Percentiles rank a stretch among this genome's conserved stretches.
Conservation (phyloP, 2,113 vertebrate species). For the Nyctereutes procyonoides region DNA sequence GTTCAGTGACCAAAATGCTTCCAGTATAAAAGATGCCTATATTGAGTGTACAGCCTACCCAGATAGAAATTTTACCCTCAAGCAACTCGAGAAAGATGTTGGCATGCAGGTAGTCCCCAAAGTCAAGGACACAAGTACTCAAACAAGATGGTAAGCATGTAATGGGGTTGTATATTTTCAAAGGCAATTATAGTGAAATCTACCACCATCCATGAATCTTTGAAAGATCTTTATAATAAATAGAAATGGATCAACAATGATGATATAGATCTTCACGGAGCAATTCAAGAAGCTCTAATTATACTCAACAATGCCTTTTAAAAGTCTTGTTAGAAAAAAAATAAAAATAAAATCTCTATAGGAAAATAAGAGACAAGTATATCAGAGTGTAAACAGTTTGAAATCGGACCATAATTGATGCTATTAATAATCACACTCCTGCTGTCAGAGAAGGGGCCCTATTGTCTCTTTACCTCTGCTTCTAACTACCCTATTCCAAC, state of each 20-base stretch:
- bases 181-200: neutral
- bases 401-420: neutral
- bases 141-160: constrained; percentile 91
- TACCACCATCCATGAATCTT: neutral
- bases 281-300: neutral
- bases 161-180: neutral
- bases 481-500: neutral
- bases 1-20: constrained; percentile 89
- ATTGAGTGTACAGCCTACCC: constrained; percentile 90
- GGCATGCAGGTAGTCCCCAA: constrained; percentile 86
- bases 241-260: neutral
- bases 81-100: constrained; percentile 88
- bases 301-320: neutral
- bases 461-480: neutral
- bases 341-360: neutral
- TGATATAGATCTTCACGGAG: neutral
- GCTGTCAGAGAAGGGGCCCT: neutral
- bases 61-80: constrained; percentile 91
- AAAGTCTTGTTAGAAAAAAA: neutral
- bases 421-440: neutral
- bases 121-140: constrained; percentile 86
- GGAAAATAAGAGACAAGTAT: neutral
- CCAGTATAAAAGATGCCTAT: constrained; percentile 84
- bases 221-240: neutral
- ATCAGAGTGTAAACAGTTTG: neutral